phyloP scores from a whole-genome alignment of 2,888 invertebrate species.

The Cetonia aurata region DNA sequence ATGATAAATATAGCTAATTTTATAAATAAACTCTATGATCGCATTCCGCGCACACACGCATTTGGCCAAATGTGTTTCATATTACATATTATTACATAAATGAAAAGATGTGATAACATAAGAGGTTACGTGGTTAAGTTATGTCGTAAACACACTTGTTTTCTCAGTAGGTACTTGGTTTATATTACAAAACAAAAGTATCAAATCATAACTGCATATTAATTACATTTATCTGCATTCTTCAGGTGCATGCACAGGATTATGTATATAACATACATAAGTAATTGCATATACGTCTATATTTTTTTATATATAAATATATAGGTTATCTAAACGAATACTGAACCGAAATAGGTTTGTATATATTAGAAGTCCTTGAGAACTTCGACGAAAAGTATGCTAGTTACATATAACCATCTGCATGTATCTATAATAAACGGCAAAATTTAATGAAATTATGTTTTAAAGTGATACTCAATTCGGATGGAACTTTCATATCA shows the following conservation, averaged over 20 bases:
- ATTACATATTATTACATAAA: neutral
- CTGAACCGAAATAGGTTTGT: conserved; percentile 8
- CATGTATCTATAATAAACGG: no score
- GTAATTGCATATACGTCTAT: neutral
- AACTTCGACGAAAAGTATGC: no score
- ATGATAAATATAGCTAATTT: conserved; percentile 15
- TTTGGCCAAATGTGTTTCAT: neutral
- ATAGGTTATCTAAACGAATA: neutral
- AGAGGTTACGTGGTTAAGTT: no score
- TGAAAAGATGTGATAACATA: no score
- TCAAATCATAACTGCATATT: neutral
- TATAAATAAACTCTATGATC: conserved; percentile 15
- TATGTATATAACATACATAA: neutral
- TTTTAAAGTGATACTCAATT: no score
- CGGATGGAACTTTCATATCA: no score
- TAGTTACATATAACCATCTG: no score
- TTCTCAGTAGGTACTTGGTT: no score
- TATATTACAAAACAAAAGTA: neutral
- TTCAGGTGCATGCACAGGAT: neutral
- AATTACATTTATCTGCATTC: neutral
- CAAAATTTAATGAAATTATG: no score
- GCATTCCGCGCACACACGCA: neutral
- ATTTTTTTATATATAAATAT: neutral
- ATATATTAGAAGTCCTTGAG: neutral
- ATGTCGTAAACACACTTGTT: no score